Percentiles rank a stretch among this genome's conserved stretches.
Evolutionary conservation across 2,113 vertebrate species (phyloP).

Genomic region (Nansenia antarctica): DNA sequence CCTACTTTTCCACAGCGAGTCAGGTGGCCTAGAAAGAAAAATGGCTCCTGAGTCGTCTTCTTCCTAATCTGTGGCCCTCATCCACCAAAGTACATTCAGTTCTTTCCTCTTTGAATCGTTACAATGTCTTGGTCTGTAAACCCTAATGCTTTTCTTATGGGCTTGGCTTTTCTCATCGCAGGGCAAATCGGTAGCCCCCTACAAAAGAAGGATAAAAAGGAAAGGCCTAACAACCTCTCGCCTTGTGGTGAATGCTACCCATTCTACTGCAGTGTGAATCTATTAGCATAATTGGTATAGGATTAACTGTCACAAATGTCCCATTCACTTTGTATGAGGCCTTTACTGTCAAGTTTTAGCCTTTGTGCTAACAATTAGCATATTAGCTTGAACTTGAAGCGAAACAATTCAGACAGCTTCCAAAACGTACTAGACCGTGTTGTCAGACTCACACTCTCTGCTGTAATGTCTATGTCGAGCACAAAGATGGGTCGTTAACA

Average conservation of each 20-base stretch:
- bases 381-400: neutral
- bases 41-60: constrained; percentile 17
- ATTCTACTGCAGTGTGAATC: constrained; percentile 4
- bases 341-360: neutral
- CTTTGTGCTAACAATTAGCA: neutral
- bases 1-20: constrained; percentile 12
- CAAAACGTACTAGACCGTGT: neutral
- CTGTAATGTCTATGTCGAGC: neutral
- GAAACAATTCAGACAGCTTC: constrained; percentile 12
- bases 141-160: constrained; percentile 45
- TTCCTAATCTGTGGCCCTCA: neutral
- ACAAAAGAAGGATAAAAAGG: neutral
- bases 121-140: constrained; percentile 40
- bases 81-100: constrained; percentile 30
- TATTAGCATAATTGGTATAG: constrained; percentile 28
- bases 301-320: constrained; percentile 10
- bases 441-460: neutral
- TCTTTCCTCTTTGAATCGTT: constrained; percentile 21
- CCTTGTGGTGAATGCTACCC: neutral
- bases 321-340: neutral
- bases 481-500: neutral
- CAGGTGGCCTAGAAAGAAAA: constrained; percentile 25
- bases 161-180: constrained; percentile 15
- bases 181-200: neutral
- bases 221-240: neutral